These are phyloP conservation scores for Leptopterna dolabrata DNA, from an alignment of 2,888 invertebrate species.

Conservation along the genomic window DNA sequence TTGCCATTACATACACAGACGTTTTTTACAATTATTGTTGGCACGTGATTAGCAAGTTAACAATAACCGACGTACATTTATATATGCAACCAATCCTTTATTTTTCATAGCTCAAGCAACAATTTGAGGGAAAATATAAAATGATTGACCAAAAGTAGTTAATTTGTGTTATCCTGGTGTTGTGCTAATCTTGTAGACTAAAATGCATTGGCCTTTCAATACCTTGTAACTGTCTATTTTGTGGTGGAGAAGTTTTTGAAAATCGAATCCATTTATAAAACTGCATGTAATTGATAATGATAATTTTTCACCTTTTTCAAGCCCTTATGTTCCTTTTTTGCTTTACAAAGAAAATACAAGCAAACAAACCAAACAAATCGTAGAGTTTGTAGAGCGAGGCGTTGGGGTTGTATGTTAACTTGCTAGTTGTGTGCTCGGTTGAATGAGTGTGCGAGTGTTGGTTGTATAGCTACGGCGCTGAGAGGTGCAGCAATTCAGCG, in stretches of 20 bases:
- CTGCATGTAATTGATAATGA: conserved; percentile 45
- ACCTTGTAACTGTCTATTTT: conserved; percentile 55
- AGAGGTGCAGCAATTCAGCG: conserved; percentile 87
- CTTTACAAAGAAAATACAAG: background rate
- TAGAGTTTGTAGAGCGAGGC: background rate
- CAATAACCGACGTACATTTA: conserved; percentile 53
- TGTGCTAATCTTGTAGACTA: conserved; percentile 59
- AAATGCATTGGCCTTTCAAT: conserved; percentile 59
- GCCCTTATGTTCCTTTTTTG: conserved; percentile 15
- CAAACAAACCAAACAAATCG: conserved; percentile 15
- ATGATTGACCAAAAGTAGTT: conserved; percentile 50
- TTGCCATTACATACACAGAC: conserved; percentile 51
- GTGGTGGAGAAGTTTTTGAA: conserved; percentile 50
- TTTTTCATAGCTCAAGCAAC: conserved; percentile 50
- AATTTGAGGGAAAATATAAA: conserved; percentile 49
- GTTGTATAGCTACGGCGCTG: conserved; percentile 78
- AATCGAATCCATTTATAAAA: conserved; percentile 37
- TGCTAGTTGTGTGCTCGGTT: conserved; percentile 56
- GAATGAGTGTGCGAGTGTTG: conserved; percentile 50
- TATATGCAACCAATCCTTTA: conserved; percentile 42
- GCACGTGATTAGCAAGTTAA: conserved; percentile 61
- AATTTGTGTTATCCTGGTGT: conserved; percentile 56
- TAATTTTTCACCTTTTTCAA: conserved; percentile 39
- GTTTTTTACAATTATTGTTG: conserved; percentile 56
- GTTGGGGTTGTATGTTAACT: conserved; percentile 51